phyloP scores from a whole-genome alignment of 53 echinoderm and acorn worm genomes.

The Apostichopus leukothele region DNA sequence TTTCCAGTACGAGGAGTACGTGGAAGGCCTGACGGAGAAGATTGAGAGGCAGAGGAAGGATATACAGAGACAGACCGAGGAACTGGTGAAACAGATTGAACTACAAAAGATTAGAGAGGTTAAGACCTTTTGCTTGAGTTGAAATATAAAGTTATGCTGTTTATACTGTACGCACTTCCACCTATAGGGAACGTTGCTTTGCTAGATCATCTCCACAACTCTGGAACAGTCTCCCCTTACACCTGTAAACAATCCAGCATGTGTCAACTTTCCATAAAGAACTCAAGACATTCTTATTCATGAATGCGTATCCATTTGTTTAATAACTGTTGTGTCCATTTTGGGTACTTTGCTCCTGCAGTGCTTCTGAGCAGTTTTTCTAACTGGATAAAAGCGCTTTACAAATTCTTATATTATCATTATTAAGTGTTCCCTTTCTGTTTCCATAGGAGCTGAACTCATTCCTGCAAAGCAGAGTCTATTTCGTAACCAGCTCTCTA shows the following conservation, averaged over 20 bases:
- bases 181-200: neutral
- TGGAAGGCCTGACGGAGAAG: constrained; percentile 75
- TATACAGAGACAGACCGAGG: constrained; percentile 71
- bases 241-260: too few species aligned
- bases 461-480: constrained; percentile 68
- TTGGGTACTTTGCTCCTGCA: too few species aligned
- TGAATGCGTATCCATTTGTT: too few species aligned
- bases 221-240: too few species aligned
- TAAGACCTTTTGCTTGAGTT: neutral
- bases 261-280: too few species aligned
- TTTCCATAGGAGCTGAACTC: constrained; percentile 74
- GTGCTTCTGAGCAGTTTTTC: too few species aligned
- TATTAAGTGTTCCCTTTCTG: constrained; percentile 17
- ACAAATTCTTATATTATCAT: too few species aligned
- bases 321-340: too few species aligned
- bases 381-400: too few species aligned
- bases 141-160: neutral
- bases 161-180: too few species aligned
- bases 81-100: constrained; percentile 59
- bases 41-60: constrained; percentile 78
- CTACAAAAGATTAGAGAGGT: constrained; percentile 52
- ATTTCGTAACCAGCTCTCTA: constrained; percentile 67
- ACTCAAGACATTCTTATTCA: too few species aligned
- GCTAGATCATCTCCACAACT: too few species aligned
- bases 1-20: constrained; percentile 82